Percentiles rank a stretch among this genome's conserved stretches.
Conservation (phyloP, 2,113 vertebrate species). For the Mola mola region DNA sequence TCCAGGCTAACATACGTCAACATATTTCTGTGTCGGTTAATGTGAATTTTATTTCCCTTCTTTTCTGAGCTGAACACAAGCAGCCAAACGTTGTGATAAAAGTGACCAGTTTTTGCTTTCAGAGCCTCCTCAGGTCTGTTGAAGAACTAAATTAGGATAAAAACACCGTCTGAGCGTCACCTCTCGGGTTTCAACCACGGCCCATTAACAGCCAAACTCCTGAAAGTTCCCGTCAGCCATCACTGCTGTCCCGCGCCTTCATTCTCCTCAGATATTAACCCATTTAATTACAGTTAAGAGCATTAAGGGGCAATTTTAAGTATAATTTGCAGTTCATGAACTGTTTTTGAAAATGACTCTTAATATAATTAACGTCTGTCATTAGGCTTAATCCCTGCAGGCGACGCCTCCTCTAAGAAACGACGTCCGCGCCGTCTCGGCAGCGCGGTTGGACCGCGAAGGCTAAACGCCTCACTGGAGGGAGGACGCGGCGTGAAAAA, state of each 20-base stretch:
- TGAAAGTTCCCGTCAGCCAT: constrained; percentile 56
- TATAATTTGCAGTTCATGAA: constrained; percentile 88
- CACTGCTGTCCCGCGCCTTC: constrained; percentile 63
- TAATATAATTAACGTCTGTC: constrained; percentile 88
- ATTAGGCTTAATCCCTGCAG: constrained; percentile 86
- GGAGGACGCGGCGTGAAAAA: constrained; percentile 46
- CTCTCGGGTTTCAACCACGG: constrained; percentile 24
- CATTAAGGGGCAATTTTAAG: constrained; percentile 86
- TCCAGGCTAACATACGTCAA: too few relatives aligned
- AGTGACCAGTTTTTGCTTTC: too few relatives aligned
- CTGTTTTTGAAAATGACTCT: constrained; percentile 88
- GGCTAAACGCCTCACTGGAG: constrained; percentile 63
- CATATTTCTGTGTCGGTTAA: too few relatives aligned
- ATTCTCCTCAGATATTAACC: constrained; percentile 80
- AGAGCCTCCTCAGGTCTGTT: too few relatives aligned
- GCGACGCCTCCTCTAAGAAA: constrained; percentile 80
- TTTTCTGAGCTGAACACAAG: too few relatives aligned
- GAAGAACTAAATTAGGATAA: too few relatives aligned
- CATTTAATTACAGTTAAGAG: constrained; percentile 85
- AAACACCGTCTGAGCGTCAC: constrained; percentile 8
- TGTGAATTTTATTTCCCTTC: too few relatives aligned
- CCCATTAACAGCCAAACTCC: constrained; percentile 49
- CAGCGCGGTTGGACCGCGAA: constrained; percentile 68
- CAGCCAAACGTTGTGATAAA: too few relatives aligned
- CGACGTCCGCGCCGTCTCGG: constrained; percentile 74